phyloP scores from a whole-genome alignment of 2,888 invertebrate species.

The Tenthredo livida region DNA sequence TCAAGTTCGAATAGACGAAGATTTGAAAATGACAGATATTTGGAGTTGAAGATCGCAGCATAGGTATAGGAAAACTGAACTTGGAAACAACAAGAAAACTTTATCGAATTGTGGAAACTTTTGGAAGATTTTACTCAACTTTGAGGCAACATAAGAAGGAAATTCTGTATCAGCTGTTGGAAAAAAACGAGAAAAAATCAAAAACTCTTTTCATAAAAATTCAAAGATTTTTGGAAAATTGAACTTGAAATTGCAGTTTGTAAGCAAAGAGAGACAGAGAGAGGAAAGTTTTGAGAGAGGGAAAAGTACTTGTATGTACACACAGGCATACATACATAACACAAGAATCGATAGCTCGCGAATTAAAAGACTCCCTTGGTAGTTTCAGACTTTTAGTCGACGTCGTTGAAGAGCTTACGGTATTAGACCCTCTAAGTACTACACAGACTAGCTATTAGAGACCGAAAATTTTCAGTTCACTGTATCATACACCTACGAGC shows the following conservation, averaged over 20 bases:
- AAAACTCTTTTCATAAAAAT: background rate
- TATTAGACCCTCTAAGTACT: background rate
- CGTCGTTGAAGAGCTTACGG: conserved; percentile 7
- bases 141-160: background rate
- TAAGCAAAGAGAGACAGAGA: background rate
- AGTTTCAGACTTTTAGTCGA: background rate
- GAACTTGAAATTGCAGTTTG: background rate
- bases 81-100: conserved; percentile 2
- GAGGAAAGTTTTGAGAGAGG: background rate
- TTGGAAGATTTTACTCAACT: background rate
- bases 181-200: too few relatives aligned
- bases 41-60: background rate
- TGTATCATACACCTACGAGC: background rate
- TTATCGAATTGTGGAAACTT: background rate
- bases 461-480: background rate
- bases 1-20: background rate
- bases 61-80: background rate
- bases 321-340: background rate
- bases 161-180: background rate
- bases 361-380: background rate
- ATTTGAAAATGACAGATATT: background rate
- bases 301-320: background rate
- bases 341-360: background rate
- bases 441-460: background rate
- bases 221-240: background rate